Evolutionary conservation across 1,140 invertebrate species (phyloP), one percentile per base, ranked within the genome.

Genomic region (Formica exsecta): DNA sequence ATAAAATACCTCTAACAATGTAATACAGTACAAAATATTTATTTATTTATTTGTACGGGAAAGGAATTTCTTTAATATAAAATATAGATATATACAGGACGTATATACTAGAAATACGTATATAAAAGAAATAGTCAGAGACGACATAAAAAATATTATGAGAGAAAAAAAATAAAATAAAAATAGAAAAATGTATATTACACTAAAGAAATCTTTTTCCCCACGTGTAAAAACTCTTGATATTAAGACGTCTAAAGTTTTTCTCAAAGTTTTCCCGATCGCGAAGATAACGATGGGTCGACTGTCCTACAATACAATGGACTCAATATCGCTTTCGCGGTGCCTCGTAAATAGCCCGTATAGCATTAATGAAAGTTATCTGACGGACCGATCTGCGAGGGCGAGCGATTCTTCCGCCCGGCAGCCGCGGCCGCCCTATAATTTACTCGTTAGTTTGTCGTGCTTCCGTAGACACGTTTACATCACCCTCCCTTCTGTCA

Each of bases 391-490:
- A 91, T 92, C 90, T 90, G 85, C 71, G 44, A 81, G 66, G 74
- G 70, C 87, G 62, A 86, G 38, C 75, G 57, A 74, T 86, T 87
- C 80, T 86, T 81, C 81, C 81, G 86, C 68, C 54, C 85, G 76
- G 64, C 54, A 76, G 85, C 44, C 85, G 87, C 91, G 89, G 85
- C 91, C 89, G 79, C 92, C 90, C 93, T 91, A 92, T 93, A 93
- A 94, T 94, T 94, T 93, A 92, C 93, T 94, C 92, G 92, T 94
- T 94, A 94, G 89, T 88, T 91, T 88, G 54, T 86, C 70, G 85
- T 77, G 65, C 85, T 86, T 84, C 75, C 64, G 86, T 85, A 85
- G 75, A 68, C 64, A 70, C 61, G 70, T 83, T 68, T 81, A 38
- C 66, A 70, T 71, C 48, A 71, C 66, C 22, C 76, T 80, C 75